Percentiles rank a stretch among this genome's conserved stretches.
phyloP scores from a whole-genome alignment of 37 sponge, comb jelly and placozoan species.

The Axinella damicornis region DNA sequence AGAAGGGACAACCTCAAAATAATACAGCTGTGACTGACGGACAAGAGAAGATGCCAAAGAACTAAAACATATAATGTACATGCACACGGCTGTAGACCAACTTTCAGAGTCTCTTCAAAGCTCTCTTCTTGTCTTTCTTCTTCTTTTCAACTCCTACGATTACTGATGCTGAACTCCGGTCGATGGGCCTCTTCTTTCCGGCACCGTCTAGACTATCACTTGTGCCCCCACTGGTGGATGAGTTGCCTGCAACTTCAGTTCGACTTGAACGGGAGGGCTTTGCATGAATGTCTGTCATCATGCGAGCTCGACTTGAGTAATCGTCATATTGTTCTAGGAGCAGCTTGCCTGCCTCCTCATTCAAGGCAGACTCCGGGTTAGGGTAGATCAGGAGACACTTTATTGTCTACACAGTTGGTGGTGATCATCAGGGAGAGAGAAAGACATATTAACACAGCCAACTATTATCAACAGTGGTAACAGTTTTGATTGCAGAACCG shows the following conservation, averaged over 20 bases:
- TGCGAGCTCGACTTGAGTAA: constrained; percentile 81
- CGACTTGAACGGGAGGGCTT: constrained; percentile 34
- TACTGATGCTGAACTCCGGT: constrained; percentile 14
- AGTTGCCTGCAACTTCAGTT: background rate
- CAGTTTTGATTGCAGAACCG: too few species aligned
- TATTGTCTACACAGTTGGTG: constrained; percentile 86
- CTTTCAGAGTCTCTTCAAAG: constrained; percentile 81
- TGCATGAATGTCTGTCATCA: constrained; percentile 97
- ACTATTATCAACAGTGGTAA: too few species aligned
- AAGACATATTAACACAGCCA: too few species aligned
- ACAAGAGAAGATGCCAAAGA: too few species aligned
- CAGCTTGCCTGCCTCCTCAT: constrained; percentile 96
- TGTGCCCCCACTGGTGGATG: background rate
- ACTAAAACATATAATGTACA: too few species aligned
- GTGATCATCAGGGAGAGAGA: too few species aligned
- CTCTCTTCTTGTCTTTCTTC: constrained; percentile 91
- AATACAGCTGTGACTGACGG: too few species aligned
- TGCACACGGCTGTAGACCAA: too few species aligned
- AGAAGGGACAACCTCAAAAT: too few species aligned
- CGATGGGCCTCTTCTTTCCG: constrained; percentile 79
- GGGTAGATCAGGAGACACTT: constrained; percentile 97
- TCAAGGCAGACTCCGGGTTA: constrained; percentile 98
- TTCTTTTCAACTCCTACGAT: constrained; percentile 54
- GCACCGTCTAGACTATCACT: constrained; percentile 3
- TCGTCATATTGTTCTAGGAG: constrained; percentile 92